Evolutionary conservation across 2,888 invertebrate species (phyloP), one percentile per base, ranked within the genome.

Genomic region (Chromoteleia sp.): DNA sequence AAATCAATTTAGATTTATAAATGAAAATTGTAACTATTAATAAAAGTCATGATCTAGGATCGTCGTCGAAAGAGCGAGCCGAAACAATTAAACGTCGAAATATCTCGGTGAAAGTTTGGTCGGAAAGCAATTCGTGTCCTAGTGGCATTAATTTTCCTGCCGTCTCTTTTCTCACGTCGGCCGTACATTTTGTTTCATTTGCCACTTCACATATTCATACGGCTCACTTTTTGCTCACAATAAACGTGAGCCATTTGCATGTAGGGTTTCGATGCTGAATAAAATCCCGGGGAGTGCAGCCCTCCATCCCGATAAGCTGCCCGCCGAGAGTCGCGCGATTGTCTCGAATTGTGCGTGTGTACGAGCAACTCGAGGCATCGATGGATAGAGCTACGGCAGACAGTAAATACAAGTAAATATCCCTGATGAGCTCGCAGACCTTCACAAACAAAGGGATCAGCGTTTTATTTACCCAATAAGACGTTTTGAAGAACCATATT

Each of bases 181-280:
- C 65, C 21, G 25, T 75, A 54, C 65, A 81, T 86, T 86, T 85
- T 83, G 83, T 87, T 88, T 86, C 86, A 85, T 88, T 87, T 86
- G 84, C 87, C 87, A 88, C 87, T 90, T 89, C 88, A 88, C 88
- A 85, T 89, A 89, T 90, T 89, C 88, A 88, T 90, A 88, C 86
- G 79, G 84, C 74, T 67, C 68, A 84, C 86, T 88, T 88, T 89
- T 89, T 90, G 87, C 87, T 88, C 85, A 89, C 88, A 90, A 90
- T 90, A 89, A 90, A 88, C 86, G 86, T 85, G 82, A 84, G 86
- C 88, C 88, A 90, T 90, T 91, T 91, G 89, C 90, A 90, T 89
- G 87, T 82, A 84, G 88, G 87, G 87, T 86, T 84, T 87, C 84
- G 39, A 85, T 73, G 82, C 71, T 84, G 85, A 86, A 87, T 88